These are phyloP conservation scores for Sinocyclocheilus anshuiensis DNA, from an alignment of 2,113 vertebrate species.

Conservation along the genomic window DNA sequence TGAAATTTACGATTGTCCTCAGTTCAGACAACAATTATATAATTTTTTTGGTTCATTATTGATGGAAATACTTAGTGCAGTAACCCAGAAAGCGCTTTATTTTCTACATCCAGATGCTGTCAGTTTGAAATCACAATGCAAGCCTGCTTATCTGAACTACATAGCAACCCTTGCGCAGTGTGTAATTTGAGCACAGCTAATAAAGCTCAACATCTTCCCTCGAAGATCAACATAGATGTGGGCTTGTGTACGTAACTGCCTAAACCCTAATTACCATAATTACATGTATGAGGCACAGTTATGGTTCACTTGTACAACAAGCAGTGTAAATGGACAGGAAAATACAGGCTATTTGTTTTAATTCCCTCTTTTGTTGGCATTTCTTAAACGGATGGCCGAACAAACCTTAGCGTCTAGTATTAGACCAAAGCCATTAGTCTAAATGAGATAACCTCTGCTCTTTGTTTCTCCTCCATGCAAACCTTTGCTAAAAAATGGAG, in stretches of 20 bases:
- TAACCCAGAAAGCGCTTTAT: not conserved
- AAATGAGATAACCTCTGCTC: conserved; percentile 18
- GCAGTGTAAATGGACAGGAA: conserved; percentile 56
- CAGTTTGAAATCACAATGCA: not conserved
- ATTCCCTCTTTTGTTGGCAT: conserved; percentile 16
- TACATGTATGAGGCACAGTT: conserved; percentile 49
- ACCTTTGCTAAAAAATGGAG: not conserved
- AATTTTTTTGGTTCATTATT: not conserved
- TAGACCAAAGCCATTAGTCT: conserved; percentile 10
- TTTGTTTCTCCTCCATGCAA: not conserved
- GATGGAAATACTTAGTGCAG: not conserved
- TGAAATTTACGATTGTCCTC: too few relatives aligned
- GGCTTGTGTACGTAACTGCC: conserved; percentile 53
- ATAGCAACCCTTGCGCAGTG: not conserved
- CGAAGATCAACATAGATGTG: conserved; percentile 57
- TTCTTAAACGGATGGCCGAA: not conserved
- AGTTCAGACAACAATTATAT: too few relatives aligned
- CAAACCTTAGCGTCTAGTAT: not conserved
- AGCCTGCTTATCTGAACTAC: not conserved
- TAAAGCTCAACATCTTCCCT: conserved; percentile 17
- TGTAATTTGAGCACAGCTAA: not conserved
- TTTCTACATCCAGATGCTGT: not conserved
- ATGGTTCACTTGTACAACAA: conserved; percentile 50
- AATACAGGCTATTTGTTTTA: conserved; percentile 57
- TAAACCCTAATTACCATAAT: conserved; percentile 58